These are phyloP conservation scores for Zaprionus lineosus DNA, from an alignment of 2,888 invertebrate genomes.

Conservation along the genomic window DNA sequence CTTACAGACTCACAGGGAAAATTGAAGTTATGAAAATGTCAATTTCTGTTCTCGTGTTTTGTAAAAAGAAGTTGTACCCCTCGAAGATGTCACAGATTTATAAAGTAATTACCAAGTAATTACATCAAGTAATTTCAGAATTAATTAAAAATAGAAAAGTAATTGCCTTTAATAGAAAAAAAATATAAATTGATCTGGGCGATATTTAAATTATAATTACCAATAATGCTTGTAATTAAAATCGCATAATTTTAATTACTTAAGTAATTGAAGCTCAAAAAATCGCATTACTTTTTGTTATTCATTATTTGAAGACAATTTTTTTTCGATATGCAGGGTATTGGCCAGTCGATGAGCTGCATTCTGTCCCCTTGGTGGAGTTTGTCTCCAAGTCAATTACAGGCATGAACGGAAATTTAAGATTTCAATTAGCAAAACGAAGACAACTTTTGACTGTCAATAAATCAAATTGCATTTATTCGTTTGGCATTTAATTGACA, in stretches of 20 bases:
- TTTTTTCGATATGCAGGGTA: slow-evolving; percentile 23
- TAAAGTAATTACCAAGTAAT: neutral
- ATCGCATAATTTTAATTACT: neutral
- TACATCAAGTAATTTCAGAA: too few relatives aligned
- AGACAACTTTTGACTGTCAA: slow-evolving; percentile 43
- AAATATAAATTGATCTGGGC: too few relatives aligned
- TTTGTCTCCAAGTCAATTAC: slow-evolving; percentile 78
- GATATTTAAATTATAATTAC: too few relatives aligned
- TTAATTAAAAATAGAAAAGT: neutral
- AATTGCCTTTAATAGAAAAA: too few relatives aligned
- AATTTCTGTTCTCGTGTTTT: slow-evolving; percentile 32
- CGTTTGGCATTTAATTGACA: slow-evolving; percentile 72
- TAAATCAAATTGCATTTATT: slow-evolving; percentile 73
- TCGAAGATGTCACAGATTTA: neutral
- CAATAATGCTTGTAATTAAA: too few relatives aligned
- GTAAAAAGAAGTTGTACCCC: neutral
- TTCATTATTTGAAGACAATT: neutral
- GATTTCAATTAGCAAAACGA: slow-evolving; percentile 76
- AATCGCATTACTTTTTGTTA: too few relatives aligned
- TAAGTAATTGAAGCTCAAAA: neutral
- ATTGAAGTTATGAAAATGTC: slow-evolving; percentile 16
- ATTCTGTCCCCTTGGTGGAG: too few relatives aligned
- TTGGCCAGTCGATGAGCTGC: neutral
- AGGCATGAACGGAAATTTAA: slow-evolving; percentile 82
- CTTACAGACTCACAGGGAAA: neutral